Percentiles rank a stretch among this genome's conserved stretches.
Evolutionary conservation across 2,113 vertebrate genomes (phyloP).

Genomic region (Microtus oregoni): DNA sequence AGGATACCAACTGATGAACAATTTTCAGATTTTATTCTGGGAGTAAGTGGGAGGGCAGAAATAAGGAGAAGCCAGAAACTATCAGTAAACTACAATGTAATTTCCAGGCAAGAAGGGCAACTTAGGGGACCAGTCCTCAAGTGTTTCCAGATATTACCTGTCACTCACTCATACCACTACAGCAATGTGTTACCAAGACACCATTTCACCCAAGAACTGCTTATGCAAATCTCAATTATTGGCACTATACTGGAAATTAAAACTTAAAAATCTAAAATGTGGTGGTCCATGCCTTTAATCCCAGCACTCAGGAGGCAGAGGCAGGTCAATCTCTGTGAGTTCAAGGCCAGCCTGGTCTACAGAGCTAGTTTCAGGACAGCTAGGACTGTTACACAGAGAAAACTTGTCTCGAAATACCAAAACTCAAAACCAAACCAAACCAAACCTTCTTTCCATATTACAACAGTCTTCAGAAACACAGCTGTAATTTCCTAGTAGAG

Average conservation of each 20-base stretch:
- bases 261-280: constrained; percentile 30
- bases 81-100: background rate
- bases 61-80: background rate
- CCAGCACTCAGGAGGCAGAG: no score
- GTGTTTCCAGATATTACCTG: background rate
- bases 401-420: no score
- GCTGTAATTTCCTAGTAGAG: background rate
- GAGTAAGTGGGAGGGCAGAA: background rate
- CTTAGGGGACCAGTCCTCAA: background rate
- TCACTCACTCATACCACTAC: background rate
- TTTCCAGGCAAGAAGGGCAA: constrained; percentile 2
- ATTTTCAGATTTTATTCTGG: constrained; percentile 3
- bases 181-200: constrained; percentile 40
- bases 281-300: no score
- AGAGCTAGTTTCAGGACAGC: no score
- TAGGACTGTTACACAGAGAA: no score
- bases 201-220: background rate
- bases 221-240: background rate
- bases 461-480: constrained; percentile 18
- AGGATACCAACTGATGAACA: background rate
- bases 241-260: constrained; percentile 10
- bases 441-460: background rate
- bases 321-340: no score
- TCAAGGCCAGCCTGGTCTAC: no score
- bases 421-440: no score